phyloP scores from a whole-genome alignment of 1,140 invertebrate species.

The Bombus terrestris region DNA sequence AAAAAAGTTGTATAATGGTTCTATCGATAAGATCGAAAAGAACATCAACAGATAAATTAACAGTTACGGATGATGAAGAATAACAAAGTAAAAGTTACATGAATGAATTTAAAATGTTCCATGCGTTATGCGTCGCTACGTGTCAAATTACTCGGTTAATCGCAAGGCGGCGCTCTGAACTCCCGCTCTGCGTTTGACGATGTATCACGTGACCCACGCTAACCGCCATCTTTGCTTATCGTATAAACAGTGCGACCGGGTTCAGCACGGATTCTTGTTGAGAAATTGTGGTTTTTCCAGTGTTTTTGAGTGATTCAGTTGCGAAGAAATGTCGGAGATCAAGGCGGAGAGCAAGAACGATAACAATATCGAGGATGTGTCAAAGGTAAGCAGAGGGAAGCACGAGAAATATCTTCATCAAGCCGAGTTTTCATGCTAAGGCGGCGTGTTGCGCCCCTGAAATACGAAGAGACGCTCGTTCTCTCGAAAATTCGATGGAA shows the following conservation, averaged over 20 bases:
- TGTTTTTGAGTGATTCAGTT: slow-evolving; percentile 79
- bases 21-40: background rate
- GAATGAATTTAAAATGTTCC: slow-evolving; percentile 34
- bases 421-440: slow-evolving; percentile 80
- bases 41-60: background rate
- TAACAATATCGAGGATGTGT: slow-evolving; percentile 80
- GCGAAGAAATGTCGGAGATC: slow-evolving; percentile 81
- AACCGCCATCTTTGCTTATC: slow-evolving; percentile 83
- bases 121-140: slow-evolving; percentile 67
- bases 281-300: slow-evolving; percentile 76
- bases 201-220: slow-evolving; percentile 84
- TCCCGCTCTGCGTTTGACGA: slow-evolving; percentile 76
- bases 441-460: slow-evolving; percentile 68
- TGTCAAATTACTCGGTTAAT: slow-evolving; percentile 51
- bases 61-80: background rate
- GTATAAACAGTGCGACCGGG: slow-evolving; percentile 83
- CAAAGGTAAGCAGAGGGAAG: slow-evolving; percentile 77
- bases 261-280: slow-evolving; percentile 73
- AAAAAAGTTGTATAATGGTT: too few relatives aligned
- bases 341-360: slow-evolving; percentile 83
- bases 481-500: slow-evolving; percentile 56
- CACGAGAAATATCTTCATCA: slow-evolving; percentile 72
- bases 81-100: slow-evolving; percentile 17
- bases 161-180: slow-evolving; percentile 66
- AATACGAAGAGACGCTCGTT: slow-evolving; percentile 67